phyloP scores from a whole-genome alignment of 2,888 invertebrate genomes.

The Choristoneura rosaceana region DNA sequence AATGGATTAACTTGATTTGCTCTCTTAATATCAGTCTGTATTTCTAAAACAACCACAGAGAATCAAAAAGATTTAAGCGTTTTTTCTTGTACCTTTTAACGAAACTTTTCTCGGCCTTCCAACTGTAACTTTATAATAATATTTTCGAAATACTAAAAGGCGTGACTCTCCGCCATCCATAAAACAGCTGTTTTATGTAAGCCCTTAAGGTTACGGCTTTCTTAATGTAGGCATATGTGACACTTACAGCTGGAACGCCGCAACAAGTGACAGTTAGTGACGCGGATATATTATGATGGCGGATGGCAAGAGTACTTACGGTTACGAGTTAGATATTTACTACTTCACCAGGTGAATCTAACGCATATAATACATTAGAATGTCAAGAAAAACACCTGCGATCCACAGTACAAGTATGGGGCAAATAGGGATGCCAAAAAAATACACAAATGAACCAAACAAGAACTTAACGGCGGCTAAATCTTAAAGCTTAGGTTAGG shows the following conservation, averaged over 20 bases:
- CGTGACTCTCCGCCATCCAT: not conserved
- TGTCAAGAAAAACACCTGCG: not conserved
- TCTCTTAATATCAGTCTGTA: not conserved
- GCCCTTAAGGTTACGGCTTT: conserved; percentile 21
- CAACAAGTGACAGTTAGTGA: conserved; percentile 31
- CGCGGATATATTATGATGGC: not conserved
- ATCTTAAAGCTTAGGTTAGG: too few species aligned
- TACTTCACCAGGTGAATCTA: not conserved
- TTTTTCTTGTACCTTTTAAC: conserved; percentile 22
- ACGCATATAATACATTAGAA: not conserved
- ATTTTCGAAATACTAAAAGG: conserved; percentile 13
- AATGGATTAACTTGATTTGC: too few species aligned
- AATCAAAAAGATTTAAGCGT: not conserved
- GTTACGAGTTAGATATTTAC: not conserved
- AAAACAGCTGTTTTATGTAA: conserved; percentile 23
- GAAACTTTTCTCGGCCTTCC: conserved; percentile 5
- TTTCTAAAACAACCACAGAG: not conserved
- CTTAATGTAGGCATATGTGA: conserved; percentile 27
- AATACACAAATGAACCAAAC: not conserved
- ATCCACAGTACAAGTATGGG: not conserved
- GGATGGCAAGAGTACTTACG: not conserved
- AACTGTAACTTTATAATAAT: conserved; percentile 13
- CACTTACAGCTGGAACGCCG: conserved; percentile 22
- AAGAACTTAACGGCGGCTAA: too few species aligned
- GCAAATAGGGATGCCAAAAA: not conserved